These are phyloP conservation scores for Aricia agestis DNA, from an alignment of 1,140 invertebrate species.

Conservation along the genomic window DNA sequence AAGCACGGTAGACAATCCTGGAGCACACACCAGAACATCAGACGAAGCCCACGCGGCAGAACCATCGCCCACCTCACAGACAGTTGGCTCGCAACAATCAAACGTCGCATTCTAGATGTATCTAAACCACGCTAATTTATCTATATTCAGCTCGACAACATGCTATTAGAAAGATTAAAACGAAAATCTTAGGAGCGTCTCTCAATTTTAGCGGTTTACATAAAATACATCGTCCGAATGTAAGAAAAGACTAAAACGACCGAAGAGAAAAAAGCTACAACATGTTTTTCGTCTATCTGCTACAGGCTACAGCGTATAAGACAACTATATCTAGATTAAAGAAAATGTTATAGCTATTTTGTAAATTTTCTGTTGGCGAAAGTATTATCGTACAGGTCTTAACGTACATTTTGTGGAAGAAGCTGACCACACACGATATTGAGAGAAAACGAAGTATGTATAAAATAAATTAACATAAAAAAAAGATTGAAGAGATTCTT, in stretches of 20 bases:
- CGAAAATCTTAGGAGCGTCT: not conserved
- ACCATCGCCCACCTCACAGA: constrained; percentile 9
- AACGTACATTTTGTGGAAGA: too few species aligned
- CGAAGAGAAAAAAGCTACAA: too few species aligned
- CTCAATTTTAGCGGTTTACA: not conserved
- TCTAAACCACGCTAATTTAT: constrained; percentile 3
- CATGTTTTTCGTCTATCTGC: too few species aligned
- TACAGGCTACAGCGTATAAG: too few species aligned
- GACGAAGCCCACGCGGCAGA: not conserved
- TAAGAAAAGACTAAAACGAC: too few species aligned
- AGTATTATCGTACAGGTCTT: too few species aligned
- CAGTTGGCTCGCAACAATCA: constrained; percentile 15
- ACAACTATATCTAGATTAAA: too few species aligned
- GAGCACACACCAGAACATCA: not conserved
- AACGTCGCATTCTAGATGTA: constrained; percentile 5
- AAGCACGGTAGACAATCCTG: not conserved
- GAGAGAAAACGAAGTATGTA: not conserved
- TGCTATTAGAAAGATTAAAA: constrained; percentile 5
- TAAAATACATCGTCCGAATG: not conserved
- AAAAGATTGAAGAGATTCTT: constrained; percentile 9
- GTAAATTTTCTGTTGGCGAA: too few species aligned
- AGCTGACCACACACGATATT: too few species aligned
- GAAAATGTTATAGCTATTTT: too few species aligned
- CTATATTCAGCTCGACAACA: constrained; percentile 10
- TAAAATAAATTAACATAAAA: constrained; percentile 9